These are phyloP conservation scores for Barypeithes pellucidus DNA, from an alignment of 2,888 invertebrate genomes.

Conservation along the genomic window DNA sequence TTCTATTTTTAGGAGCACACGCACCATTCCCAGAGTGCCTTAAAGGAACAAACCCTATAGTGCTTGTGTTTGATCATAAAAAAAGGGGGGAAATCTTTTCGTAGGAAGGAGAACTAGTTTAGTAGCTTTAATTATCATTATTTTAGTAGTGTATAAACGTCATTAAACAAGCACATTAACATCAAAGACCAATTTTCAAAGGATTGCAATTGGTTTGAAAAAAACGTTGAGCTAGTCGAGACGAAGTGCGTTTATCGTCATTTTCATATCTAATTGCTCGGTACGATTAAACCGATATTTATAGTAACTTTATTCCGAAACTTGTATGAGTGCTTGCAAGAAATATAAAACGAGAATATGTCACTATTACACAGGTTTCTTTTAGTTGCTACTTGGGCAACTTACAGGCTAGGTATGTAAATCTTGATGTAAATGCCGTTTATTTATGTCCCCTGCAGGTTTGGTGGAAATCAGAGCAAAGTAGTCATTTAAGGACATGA, in stretches of 20 bases:
- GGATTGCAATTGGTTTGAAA: conserved; percentile 1
- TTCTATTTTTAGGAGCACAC: too few relatives aligned
- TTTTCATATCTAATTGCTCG: not conserved
- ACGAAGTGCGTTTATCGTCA: not conserved
- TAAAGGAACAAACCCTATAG: too few relatives aligned
- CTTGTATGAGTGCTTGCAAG: not conserved
- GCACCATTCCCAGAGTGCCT: too few relatives aligned
- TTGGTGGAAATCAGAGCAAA: not conserved
- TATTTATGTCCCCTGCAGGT: not conserved
- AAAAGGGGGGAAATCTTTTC: too few relatives aligned
- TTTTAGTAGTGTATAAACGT: too few relatives aligned
- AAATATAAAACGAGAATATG: conserved; percentile 2
- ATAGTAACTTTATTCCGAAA: conserved; percentile 15
- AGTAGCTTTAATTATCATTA: too few relatives aligned
- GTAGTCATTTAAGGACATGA: too few relatives aligned
- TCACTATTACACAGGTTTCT: conserved; percentile 14
- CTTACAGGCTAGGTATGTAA: conserved; percentile 17
- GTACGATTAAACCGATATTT: conserved; percentile 11
- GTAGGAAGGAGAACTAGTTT: too few relatives aligned
- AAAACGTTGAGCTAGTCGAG: conserved; percentile 8
- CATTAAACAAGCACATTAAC: not conserved
- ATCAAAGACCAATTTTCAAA: conserved; percentile 4
- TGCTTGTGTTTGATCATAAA: too few relatives aligned
- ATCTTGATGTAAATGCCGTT: not conserved
- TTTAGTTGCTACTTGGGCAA: not conserved